Base-by-base conservation (phyloP, 64 coral and sea anemone species). In the Montipora capricornis region DNA sequence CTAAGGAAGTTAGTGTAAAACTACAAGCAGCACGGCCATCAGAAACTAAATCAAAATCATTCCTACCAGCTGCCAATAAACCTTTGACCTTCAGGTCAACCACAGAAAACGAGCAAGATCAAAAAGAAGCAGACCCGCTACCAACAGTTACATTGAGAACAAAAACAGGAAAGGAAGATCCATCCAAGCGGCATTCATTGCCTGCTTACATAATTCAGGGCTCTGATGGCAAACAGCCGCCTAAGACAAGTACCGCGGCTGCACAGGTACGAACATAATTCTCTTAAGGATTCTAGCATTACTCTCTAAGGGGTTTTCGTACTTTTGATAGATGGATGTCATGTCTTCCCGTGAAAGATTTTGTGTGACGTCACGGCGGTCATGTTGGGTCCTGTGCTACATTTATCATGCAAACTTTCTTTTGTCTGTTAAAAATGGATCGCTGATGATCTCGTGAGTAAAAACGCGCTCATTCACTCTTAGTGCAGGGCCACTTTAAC, bases 151-250 rank as follows among this genome's bases (percentile, higher is more conserved):
- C 16, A 8, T 71, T 70, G 82, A 86, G 82, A 86, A 70, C 66
- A 6, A 86, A 86, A 46, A 71, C 46, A 10, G 82, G 3, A 11
- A 44, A 69, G 3, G 37, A 71, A 3, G 89, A 91, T 20, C 78
- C 79, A 16, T 22, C 53, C 29, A 91, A 91, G 20, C 68, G 89
- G 2, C 79, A 82, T 50, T 91, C 89, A 3, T 51, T 83, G 66
- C 89, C 89, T 74, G 70, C 70, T 22, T 91, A 91, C 71, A 62
- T 91, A 4, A 69, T 91, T 5, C 77, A 91, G 47, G 80, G 70
- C 44, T 55, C 67, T 55, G 79, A 91, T 77, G 2, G 73, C 12
- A 79, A 74, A 5, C 78, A 22, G 60, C 22, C 79, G 5, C 22
- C 47, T 3, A 57, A 91, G 52, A 52, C 37, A 20, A 82, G 45